Base-by-base conservation (phyloP, 2,113 vertebrate genomes). In the Neogobius melanostomus region DNA sequence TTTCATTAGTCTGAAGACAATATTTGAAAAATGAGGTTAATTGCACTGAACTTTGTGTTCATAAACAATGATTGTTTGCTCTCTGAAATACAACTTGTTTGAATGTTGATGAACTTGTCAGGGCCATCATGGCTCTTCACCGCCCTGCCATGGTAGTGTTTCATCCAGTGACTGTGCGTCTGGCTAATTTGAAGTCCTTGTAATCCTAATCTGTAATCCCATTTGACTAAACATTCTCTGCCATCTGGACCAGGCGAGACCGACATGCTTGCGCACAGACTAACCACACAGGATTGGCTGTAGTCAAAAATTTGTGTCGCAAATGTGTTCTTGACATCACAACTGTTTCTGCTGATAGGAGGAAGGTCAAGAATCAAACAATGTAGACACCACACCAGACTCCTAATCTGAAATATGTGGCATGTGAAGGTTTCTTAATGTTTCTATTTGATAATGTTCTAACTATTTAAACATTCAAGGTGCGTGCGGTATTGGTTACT, bases 191-290 rank as follows among this genome's bases (percentile, higher is more conserved):
- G 74, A 86, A 88, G 77, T 88, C 85, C 81, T 69, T 72, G 77
- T 91, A 91, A 92, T 92, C 90, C 87, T 90, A 92, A 91, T 91
- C 90, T 89, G 78, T 89, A 92, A 92, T 93, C 92, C 86, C 77
- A 66, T 91, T 91, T 88, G 83, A 87, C 90, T 89, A 91, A 93
- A 91, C 90, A 90, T 88, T 86, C 79, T 70, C 83, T 85, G 81
- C 91, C 92, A 92, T 91, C 90, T 92, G 92, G 88, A 79, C 75
- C 77, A 68, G 84, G 79, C 70, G 43, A 85, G 86, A 88, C 81
- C 66, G 60, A 64, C 79, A 79, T 8, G 10, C 54, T 80, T 49
- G 52, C 67, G 53, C 59, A 7, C 42, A 62, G 45, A 48, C 62
- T 79, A 75, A 87, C 85, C 82, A 82, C 77, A 76, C 43, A n/a